Evolutionary conservation across 2,888 invertebrate genomes (phyloP).

Genomic region (Teleiodes luculella): DNA sequence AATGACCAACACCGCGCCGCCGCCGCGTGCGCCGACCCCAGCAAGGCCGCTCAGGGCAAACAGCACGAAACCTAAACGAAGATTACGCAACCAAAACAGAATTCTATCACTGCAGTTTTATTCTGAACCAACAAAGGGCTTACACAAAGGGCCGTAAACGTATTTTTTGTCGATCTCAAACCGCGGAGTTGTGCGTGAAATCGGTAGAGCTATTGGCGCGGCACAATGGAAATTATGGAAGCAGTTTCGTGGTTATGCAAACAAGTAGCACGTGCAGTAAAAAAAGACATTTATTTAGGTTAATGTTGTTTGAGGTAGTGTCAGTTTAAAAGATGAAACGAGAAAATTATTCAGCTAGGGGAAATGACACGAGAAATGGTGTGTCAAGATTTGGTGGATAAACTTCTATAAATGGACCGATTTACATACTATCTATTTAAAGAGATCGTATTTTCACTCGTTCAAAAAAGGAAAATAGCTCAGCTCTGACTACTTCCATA

Average conservation of each 20-base stretch:
- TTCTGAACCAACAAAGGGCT: constrained; percentile 16
- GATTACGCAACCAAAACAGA: constrained; percentile 8
- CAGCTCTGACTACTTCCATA: neutral
- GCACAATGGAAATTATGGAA: constrained; percentile 16
- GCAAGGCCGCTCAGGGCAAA: neutral
- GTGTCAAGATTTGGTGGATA: too few relatives aligned
- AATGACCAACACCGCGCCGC: neutral
- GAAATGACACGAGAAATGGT: neutral
- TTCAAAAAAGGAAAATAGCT: too few relatives aligned
- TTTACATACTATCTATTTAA: too few relatives aligned
- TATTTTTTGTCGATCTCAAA: constrained; percentile 19
- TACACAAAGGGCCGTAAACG: constrained; percentile 17
- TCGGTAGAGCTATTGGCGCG: constrained; percentile 16
- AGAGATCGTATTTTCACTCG: too few relatives aligned
- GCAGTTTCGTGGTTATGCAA: constrained; percentile 22
- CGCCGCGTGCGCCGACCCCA: neutral
- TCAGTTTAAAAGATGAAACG: constrained; percentile 3
- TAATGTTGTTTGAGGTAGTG: neutral
- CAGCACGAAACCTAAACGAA: neutral
- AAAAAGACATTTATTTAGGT: neutral
- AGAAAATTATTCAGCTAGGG: neutral
- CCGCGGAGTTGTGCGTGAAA: constrained; percentile 22
- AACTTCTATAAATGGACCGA: too few relatives aligned
- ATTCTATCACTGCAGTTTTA: constrained; percentile 10
- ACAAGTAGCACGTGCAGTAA: constrained; percentile 11